Conservation (phyloP, 2,888 invertebrate species). For the Venustoraphidia nigricollis region DNA sequence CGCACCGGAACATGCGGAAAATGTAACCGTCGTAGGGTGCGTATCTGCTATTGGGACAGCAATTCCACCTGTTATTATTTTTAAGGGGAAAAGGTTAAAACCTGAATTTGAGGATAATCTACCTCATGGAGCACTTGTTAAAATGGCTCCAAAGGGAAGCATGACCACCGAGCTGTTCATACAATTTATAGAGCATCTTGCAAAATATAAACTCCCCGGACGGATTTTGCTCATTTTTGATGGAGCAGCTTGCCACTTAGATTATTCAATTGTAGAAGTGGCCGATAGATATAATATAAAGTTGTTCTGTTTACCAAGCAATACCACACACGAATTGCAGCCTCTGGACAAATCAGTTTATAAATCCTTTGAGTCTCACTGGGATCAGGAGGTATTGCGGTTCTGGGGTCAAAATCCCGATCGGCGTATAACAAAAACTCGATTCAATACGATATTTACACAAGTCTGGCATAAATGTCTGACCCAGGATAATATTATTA, state of each 20-base stretch:
- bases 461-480: slow-evolving; percentile 16
- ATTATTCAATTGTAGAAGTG: slow-evolving; percentile 11
- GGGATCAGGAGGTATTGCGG: slow-evolving; percentile 12
- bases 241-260: slow-evolving; percentile 12
- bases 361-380: slow-evolving; percentile 11
- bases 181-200: slow-evolving; percentile 10
- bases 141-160: slow-evolving; percentile 14
- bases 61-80: slow-evolving; percentile 9
- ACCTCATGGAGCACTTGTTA: slow-evolving; percentile 11
- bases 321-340: slow-evolving; percentile 11
- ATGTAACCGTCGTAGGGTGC: slow-evolving; percentile 9
- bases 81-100: slow-evolving; percentile 10
- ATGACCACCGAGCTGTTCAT: slow-evolving; percentile 12
- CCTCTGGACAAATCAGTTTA: slow-evolving; percentile 13
- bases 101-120: slow-evolving; percentile 12
- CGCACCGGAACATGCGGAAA: slow-evolving; percentile 10
- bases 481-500: slow-evolving; percentile 14
- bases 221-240: slow-evolving; percentile 13
- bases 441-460: slow-evolving; percentile 12
- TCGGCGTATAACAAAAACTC: slow-evolving; percentile 9
- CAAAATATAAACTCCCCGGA: slow-evolving; percentile 10
- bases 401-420: slow-evolving; percentile 9
- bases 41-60: slow-evolving; percentile 7
- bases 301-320: slow-evolving; percentile 13
- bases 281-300: slow-evolving; percentile 10